phyloP scores from a whole-genome alignment of 1,140 invertebrate species.

The Elymnias hypermnestra region DNA sequence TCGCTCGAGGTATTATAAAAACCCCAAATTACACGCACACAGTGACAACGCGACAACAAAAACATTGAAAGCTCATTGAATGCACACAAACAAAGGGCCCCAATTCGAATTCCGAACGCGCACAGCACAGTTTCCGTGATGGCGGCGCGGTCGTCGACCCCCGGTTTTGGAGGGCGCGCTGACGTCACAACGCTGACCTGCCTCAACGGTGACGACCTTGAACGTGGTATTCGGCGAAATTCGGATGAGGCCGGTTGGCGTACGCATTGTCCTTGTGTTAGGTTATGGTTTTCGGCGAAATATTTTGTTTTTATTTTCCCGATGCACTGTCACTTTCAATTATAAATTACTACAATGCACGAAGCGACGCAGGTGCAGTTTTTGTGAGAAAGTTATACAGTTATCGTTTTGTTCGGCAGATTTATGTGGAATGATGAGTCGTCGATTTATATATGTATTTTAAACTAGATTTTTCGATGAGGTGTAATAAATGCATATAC shows the following conservation, averaged over 20 bases:
- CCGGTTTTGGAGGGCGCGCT: slow-evolving; percentile 67
- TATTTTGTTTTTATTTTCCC: background rate
- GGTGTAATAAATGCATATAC: too few species aligned
- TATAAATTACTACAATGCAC: too few species aligned
- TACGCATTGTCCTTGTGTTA: slow-evolving; percentile 16
- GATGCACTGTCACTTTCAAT: too few species aligned
- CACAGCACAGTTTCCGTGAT: slow-evolving; percentile 66
- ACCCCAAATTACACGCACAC: slow-evolving; percentile 30
- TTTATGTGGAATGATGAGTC: too few species aligned
- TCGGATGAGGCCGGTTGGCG: slow-evolving; percentile 24
- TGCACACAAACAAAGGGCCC: slow-evolving; percentile 51
- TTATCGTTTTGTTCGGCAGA: too few species aligned
- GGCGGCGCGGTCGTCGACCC: slow-evolving; percentile 62
- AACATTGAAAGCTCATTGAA: slow-evolving; percentile 23
- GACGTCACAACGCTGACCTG: slow-evolving; percentile 67
- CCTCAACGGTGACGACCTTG: slow-evolving; percentile 57
- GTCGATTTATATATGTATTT: too few species aligned
- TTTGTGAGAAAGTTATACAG: too few species aligned
- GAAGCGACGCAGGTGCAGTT: too few species aligned
- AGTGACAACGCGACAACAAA: slow-evolving; percentile 9
- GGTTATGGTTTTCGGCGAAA: slow-evolving; percentile 9
- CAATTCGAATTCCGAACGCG: slow-evolving; percentile 72
- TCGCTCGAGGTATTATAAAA: slow-evolving; percentile 24
- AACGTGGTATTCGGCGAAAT: slow-evolving; percentile 27
- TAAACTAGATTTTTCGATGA: too few species aligned